phyloP scores from a whole-genome alignment of 1,140 invertebrate genomes.

The Drosophila parvula region DNA sequence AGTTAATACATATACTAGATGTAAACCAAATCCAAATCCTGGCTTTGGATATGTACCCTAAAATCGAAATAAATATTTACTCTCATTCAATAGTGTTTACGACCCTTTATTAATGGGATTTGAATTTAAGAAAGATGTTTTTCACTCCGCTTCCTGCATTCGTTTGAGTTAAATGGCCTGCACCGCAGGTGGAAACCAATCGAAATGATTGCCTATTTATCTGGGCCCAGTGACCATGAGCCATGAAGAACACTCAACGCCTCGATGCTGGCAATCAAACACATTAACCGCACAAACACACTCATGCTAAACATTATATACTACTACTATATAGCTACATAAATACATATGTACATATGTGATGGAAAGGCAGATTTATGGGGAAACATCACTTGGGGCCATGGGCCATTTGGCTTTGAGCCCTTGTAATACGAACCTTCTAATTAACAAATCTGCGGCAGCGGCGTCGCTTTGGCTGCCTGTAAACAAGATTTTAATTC shows the following conservation, averaged over 20 bases:
- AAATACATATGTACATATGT: background rate
- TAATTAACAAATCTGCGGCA: conserved; percentile 65
- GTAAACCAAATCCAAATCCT: too few species aligned
- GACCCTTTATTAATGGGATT: too few species aligned
- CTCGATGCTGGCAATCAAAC: conserved; percentile 28
- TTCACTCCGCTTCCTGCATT: background rate
- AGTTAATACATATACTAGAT: too few species aligned
- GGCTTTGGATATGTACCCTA: too few species aligned
- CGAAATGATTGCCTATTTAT: conserved; percentile 51
- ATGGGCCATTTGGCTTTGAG: conserved; percentile 27
- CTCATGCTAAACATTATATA: background rate
- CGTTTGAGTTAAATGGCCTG: conserved; percentile 21
- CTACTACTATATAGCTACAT: background rate
- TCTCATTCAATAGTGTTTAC: too few species aligned
- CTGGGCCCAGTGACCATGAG: conserved; percentile 28
- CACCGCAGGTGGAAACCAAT: conserved; percentile 29
- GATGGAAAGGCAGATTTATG: conserved; percentile 36
- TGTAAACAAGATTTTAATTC: conserved; percentile 66
- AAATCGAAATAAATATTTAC: too few species aligned
- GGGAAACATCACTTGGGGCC: conserved; percentile 10
- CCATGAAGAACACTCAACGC: conserved; percentile 32
- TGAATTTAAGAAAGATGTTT: background rate
- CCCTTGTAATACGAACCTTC: conserved; percentile 48
- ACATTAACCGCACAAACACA: conserved; percentile 20
- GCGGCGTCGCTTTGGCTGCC: conserved; percentile 53